Evolutionary conservation across 1,140 invertebrate genomes (phyloP), one percentile per base, ranked within the genome.

Genomic region (Bombus consobrinus): DNA sequence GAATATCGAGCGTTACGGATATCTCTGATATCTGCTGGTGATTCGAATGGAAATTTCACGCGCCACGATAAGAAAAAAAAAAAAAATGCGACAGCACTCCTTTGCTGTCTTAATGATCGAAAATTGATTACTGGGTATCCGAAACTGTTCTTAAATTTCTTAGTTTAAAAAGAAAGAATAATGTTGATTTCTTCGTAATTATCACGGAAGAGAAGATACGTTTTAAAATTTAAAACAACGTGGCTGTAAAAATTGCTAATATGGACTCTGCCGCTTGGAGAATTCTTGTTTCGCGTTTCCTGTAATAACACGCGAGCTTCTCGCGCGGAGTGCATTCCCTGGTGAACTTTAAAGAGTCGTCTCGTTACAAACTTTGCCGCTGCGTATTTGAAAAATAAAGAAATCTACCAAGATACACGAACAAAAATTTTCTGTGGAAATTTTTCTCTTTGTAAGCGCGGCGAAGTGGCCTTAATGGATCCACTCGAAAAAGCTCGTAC

Each of bases 1-100:
- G 78, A 69, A 75, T 87, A 87, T 88, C 89, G 57, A 64, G 77
- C 76, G 81, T 83, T 73, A 75, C 79, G 25, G 80, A 89, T 87
- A 90, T 59, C 72, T 78, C 81, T 84, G 81, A 53, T 84, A 89
- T 43, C 71, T 18, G 6, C 41, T 18, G 53, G 34, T 34, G 53
- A 59, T 34, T 32, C 39, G 39, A 68, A 32, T 43, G 18, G 39
- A 78, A 79, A 79, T 66, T 47, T 59, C 53, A 39, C 34, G 22
- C 32, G 74, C 6, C 37, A 6, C 53, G 15, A 6, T 18, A 28
- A 37, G 25, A 18, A 59, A 77, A 18, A 37, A n/a, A 34, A 28
- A 57, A 0, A 59, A 25, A 32, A 64, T n/a, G 18, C 37, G n/a
- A 28, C n/a, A 8, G 47, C 18, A 53, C 13, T 41, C 13, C 57